phyloP scores from a whole-genome alignment of 35 echinoderm and acorn worm genomes.

The Acanthaster planci region DNA sequence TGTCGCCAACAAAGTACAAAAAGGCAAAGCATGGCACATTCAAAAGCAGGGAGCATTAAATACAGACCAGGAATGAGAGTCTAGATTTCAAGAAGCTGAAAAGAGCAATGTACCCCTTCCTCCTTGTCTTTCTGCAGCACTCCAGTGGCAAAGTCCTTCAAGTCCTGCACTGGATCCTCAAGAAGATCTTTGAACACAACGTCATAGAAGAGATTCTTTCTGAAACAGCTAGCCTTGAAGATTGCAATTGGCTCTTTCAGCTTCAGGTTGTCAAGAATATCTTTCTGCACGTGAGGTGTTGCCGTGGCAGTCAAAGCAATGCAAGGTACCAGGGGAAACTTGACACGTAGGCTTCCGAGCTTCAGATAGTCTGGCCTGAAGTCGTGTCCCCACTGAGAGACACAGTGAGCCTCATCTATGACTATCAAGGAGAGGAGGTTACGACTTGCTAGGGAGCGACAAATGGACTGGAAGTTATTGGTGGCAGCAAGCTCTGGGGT shows the following conservation, averaged over 20 bases:
- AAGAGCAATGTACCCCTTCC: slow-evolving; percentile 42
- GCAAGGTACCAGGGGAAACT: slow-evolving; percentile 71
- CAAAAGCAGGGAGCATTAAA: too few relatives aligned
- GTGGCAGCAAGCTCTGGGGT: slow-evolving; percentile 91
- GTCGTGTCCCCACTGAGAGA: slow-evolving; percentile 99
- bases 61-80: too few relatives aligned
- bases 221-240: slow-evolving; percentile 87
- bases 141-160: slow-evolving; percentile 78
- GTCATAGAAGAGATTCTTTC: slow-evolving; percentile 87
- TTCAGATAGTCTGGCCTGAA: slow-evolving; percentile 96
- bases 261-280: slow-evolving; percentile 67
- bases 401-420: slow-evolving; percentile 96
- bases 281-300: slow-evolving; percentile 67
- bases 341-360: slow-evolving; percentile 64
- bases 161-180: slow-evolving; percentile 70
- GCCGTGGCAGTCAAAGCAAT: slow-evolving; percentile 94
- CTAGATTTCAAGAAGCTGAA: background rate
- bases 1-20: too few relatives aligned
- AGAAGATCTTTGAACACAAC: slow-evolving; percentile 89
- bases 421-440: slow-evolving; percentile 76
- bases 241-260: slow-evolving; percentile 51
- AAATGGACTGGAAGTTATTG: slow-evolving; percentile 56
- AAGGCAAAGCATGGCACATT: too few relatives aligned
- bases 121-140: slow-evolving; percentile 50
- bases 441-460: slow-evolving; percentile 38